Percentiles rank a stretch among this genome's conserved stretches.
Evolutionary conservation across 2,888 invertebrate species (phyloP).

Genomic region (Augiades crinisus): DNA sequence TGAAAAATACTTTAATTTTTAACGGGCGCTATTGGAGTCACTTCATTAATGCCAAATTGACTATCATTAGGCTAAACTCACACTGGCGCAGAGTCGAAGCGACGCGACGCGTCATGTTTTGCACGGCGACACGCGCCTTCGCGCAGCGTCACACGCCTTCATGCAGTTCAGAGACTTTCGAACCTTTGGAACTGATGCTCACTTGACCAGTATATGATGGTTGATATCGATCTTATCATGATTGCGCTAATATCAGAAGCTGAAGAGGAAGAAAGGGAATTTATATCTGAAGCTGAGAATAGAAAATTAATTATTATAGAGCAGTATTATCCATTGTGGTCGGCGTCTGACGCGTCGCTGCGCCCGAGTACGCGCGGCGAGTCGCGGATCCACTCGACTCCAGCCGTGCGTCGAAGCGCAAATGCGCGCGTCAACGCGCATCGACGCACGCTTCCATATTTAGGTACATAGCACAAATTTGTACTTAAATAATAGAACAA

Average conservation of each 20-base stretch:
- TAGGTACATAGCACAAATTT: background rate
- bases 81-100: conserved; percentile 9
- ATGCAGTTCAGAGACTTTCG: no score
- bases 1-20: no score
- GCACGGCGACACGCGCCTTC: conserved; percentile 2
- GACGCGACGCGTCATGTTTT: conserved; percentile 5
- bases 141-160: background rate
- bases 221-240: background rate
- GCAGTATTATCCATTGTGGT: conserved; percentile 11
- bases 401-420: conserved; percentile 15
- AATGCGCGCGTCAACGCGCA: conserved; percentile 22
- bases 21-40: no score
- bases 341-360: conserved; percentile 15
- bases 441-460: conserved; percentile 17
- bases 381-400: conserved; percentile 13
- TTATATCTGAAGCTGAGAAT: background rate
- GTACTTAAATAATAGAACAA: conserved; percentile 1
- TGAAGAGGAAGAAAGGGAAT: background rate
- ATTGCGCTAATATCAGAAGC: background rate
- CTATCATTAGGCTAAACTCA: background rate
- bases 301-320: background rate
- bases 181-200: no score
- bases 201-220: background rate
- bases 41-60: no score
- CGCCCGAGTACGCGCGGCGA: conserved; percentile 11